Conservation (phyloP, 2,888 invertebrate species). For the Epirrita christyi region DNA sequence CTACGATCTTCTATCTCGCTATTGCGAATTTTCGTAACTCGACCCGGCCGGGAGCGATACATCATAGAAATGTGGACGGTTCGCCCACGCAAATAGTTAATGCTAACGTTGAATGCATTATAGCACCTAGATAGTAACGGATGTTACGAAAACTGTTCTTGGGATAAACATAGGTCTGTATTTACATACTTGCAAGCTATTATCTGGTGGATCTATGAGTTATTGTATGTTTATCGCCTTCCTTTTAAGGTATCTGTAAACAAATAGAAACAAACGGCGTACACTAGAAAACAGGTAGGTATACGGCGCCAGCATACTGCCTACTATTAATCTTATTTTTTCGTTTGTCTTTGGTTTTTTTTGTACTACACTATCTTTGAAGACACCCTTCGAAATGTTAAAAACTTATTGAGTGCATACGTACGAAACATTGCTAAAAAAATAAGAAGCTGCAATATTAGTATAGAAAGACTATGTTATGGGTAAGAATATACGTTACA, state of each 20-base stretch:
- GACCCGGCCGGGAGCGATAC: slow-evolving; percentile 71
- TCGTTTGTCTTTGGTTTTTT: too few relatives aligned
- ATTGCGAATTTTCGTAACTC: slow-evolving; percentile 75
- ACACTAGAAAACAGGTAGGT: neutral
- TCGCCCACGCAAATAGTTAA: slow-evolving; percentile 73
- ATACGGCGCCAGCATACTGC: too few relatives aligned
- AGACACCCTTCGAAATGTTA: too few relatives aligned
- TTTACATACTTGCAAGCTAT: slow-evolving; percentile 31
- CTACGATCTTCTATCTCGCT: neutral
- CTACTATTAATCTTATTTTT: neutral
- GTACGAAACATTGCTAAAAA: too few relatives aligned
- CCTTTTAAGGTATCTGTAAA: slow-evolving; percentile 10
- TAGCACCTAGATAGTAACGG: slow-evolving; percentile 43
- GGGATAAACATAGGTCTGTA: slow-evolving; percentile 28
- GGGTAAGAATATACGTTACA: slow-evolving; percentile 8
- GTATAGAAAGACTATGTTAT: slow-evolving; percentile 17
- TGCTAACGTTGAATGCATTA: slow-evolving; percentile 66
- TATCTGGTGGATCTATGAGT: slow-evolving; percentile 23
- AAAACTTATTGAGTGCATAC: too few relatives aligned
- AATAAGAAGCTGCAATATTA: slow-evolving; percentile 15
- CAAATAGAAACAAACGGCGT: slow-evolving; percentile 3
- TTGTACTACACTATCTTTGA: too few relatives aligned
- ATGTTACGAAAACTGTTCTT: slow-evolving; percentile 55
- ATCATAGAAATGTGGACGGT: slow-evolving; percentile 82
- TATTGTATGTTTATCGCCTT: slow-evolving; percentile 22